Percentiles rank a stretch among this genome's conserved stretches.
Evolutionary conservation across 1,140 invertebrate genomes (phyloP).

Genomic region (Zophobas atratus): DNA sequence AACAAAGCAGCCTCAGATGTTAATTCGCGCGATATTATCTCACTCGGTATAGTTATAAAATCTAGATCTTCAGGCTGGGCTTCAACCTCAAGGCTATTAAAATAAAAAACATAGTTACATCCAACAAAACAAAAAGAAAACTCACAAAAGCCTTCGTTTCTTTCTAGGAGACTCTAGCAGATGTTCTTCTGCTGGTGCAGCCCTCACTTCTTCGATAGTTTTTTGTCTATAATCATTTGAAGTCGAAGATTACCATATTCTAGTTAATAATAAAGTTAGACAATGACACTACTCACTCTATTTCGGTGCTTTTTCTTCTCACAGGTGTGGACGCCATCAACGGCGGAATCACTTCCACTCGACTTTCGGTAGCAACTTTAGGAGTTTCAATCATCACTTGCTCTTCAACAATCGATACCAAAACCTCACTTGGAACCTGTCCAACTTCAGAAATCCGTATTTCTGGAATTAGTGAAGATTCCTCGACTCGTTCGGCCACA

Average conservation of each 20-base stretch:
- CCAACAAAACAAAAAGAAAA: not conserved
- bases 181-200: not conserved
- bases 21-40: slow-evolving; percentile 6
- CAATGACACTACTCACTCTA: not conserved
- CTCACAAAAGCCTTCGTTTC: slow-evolving; percentile 10
- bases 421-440: not conserved
- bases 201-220: slow-evolving; percentile 4
- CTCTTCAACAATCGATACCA: not conserved
- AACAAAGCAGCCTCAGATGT: not conserved
- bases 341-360: not conserved
- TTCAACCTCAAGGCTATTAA: slow-evolving; percentile 3
- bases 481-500: not conserved
- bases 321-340: not conserved
- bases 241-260: not conserved
- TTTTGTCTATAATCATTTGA: not conserved
- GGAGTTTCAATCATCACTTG: not conserved
- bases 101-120: not conserved
- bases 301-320: not conserved
- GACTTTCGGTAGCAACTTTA: not conserved
- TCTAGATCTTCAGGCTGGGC: not conserved
- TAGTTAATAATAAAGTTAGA: no score
- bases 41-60: not conserved
- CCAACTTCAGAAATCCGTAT: not conserved
- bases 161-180: not conserved
- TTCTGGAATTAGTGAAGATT: not conserved